Evolutionary conservation across 2,888 invertebrate species (phyloP).

Genomic region (Agriopis leucophaearia): DNA sequence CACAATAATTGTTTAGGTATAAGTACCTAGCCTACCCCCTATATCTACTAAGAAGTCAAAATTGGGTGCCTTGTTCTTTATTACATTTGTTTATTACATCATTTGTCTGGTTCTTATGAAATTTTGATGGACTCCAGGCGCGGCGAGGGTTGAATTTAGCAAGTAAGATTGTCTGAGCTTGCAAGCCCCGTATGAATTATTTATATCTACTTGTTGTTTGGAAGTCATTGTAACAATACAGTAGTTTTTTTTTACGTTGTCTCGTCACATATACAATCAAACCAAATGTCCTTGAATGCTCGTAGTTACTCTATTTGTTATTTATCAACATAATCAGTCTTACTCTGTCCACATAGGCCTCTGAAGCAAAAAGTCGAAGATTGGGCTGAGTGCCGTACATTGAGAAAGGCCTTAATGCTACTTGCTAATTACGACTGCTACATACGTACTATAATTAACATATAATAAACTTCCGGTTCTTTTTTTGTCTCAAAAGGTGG

Average conservation of each 20-base stretch:
- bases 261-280: not conserved
- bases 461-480: not conserved
- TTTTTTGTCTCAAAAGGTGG: constrained; percentile 7
- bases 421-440: constrained; percentile 1
- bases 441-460: not conserved
- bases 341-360: no score
- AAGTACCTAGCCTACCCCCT: not conserved
- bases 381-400: no score
- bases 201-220: constrained; percentile 33
- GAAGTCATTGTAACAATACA: constrained; percentile 22
- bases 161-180: constrained; percentile 45
- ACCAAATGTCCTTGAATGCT: no score
- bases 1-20: not conserved
- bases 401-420: not conserved
- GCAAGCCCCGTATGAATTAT: constrained; percentile 45
- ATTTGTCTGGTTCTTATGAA: constrained; percentile 34
- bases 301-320: no score
- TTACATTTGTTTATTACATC: constrained; percentile 24
- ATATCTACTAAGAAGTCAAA: not conserved
- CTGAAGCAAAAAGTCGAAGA: no score
- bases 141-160: constrained; percentile 39
- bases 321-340: not conserved
- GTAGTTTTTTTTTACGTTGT: constrained; percentile 16
- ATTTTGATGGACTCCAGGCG: constrained; percentile 21
- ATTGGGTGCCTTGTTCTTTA: constrained; percentile 12